Evolutionary conservation across 2,888 invertebrate genomes (phyloP), one percentile per base, ranked within the genome.

Genomic region (Agonopterix heracliana): DNA sequence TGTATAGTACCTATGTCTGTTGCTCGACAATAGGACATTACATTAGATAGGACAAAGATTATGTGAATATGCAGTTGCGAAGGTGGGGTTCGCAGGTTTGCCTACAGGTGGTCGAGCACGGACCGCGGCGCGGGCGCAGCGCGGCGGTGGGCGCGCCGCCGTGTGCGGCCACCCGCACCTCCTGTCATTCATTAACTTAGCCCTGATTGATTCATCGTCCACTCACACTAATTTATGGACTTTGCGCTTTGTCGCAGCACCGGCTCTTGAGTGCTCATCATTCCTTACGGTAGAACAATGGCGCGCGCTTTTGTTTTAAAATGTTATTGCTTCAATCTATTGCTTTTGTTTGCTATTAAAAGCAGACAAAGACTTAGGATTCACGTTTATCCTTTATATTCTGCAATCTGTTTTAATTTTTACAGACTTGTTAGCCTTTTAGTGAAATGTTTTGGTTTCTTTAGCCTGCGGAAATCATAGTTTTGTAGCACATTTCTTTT

Each of bases 171-270:
- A 38, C 50, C 58, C 53, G 53, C 62, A 56, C 56, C 55, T 61
- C 55, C 55, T 60, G 62, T 62, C 74, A 72, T 77, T 82, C 77
- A 80, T 81, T 82, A 81, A 42, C 47, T 49, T 44, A 47, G 52
- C 47, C 61, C 71, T 82, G 84, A 85, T 84, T 86, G 85, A 86
- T 86, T 85, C 84, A 84, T 83, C 77, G 81, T 66, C 74, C 72
- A 68, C 65, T 71, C 69, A 63, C 64, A 70, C 74, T 72, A 85
- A 85, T 83, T 83, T 81, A 85, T 81, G 74, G 75, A 68, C 66
- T 67, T 72, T 71, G 68, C 66, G 69, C 74, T 79, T 80, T 80
- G 78, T 74, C 71, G 63, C 64, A 68, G 63, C 71, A 63, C 64
- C 67, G 63, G 64, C 70, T 61, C 62, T 64, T 60, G 68, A 73